Evolutionary conservation across 1,140 invertebrate species (phyloP).

Genomic region (Stratiolaelaps scimitus): DNA sequence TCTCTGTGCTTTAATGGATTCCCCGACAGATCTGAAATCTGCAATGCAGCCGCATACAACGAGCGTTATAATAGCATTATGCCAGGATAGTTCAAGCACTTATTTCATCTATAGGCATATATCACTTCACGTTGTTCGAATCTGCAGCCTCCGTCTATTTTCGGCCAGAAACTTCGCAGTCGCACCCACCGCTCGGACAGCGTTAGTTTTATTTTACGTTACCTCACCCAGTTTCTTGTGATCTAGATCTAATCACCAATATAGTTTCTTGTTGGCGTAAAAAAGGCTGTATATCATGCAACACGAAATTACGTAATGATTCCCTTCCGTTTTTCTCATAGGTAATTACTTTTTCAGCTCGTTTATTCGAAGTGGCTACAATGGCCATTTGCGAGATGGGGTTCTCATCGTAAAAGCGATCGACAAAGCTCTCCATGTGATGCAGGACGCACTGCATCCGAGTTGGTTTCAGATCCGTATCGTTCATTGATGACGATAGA

Average conservation of each 20-base stretch:
- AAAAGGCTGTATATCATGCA: too few relatives aligned
- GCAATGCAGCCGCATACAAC: neutral
- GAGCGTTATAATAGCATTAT: slow-evolving; percentile 1
- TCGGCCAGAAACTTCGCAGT: too few relatives aligned
- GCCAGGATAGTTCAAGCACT: neutral
- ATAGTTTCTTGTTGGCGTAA: too few relatives aligned
- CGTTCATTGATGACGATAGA: slow-evolving; percentile 79
- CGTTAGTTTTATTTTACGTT: too few relatives aligned
- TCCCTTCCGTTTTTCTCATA: too few relatives aligned
- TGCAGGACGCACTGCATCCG: slow-evolving; percentile 73
- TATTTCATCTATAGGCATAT: neutral
- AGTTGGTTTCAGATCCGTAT: slow-evolving; percentile 90
- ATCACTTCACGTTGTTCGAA: too few relatives aligned
- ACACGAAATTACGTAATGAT: too few relatives aligned
- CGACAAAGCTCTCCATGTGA: slow-evolving; percentile 71
- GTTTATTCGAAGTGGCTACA: slow-evolving; percentile 78
- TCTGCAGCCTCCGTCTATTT: too few relatives aligned
- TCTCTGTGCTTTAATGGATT: slow-evolving; percentile 44
- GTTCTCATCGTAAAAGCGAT: slow-evolving; percentile 96
- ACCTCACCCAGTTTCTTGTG: too few relatives aligned
- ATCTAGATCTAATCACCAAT: too few relatives aligned
- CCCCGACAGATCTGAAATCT: slow-evolving; percentile 36
- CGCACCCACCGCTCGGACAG: too few relatives aligned
- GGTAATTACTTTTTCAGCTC: slow-evolving; percentile 66
- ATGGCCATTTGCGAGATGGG: slow-evolving; percentile 93